A percentile compares a stretch with the other conserved stretches of the same genome.
These are phyloP conservation scores for Pyrgilauda ruficollis DNA, from an alignment of 2,113 vertebrate species.

Conservation along the genomic window DNA sequence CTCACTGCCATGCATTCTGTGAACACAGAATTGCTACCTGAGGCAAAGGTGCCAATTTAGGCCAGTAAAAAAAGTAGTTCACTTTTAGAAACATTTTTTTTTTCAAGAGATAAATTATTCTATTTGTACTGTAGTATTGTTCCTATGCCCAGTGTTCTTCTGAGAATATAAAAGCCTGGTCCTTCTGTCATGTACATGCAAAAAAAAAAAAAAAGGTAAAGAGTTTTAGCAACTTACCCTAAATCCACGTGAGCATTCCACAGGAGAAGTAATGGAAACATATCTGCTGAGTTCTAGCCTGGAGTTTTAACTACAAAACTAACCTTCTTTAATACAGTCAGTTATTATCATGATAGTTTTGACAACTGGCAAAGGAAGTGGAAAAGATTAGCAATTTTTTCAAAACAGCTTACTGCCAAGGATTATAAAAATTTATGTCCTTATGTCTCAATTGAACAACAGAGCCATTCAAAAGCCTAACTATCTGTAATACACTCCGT, in stretches of 20 bases:
- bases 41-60: not conserved
- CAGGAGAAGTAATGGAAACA: not conserved
- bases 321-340: constrained; percentile 18
- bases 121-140: not conserved
- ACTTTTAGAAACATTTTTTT: not conserved
- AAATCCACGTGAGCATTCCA: not conserved
- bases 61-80: not conserved
- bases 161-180: not conserved
- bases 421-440: constrained; percentile 54
- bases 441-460: constrained; percentile 30
- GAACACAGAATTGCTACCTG: not conserved
- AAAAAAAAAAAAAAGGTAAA: not conserved
- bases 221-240: not conserved
- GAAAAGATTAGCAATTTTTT: constrained; percentile 51
- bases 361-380: constrained; percentile 40
- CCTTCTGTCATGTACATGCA: not conserved
- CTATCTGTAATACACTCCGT: not conserved
- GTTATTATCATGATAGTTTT: constrained; percentile 15
- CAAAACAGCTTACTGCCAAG: constrained; percentile 35
- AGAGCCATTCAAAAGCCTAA: not conserved
- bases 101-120: not conserved
- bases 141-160: not conserved
- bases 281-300: not conserved
- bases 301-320: constrained; percentile 30
- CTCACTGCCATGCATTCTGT: accelerated